Conservation (phyloP, 2,797 vertebrate genomes). For the Salmo trutta region DNA sequence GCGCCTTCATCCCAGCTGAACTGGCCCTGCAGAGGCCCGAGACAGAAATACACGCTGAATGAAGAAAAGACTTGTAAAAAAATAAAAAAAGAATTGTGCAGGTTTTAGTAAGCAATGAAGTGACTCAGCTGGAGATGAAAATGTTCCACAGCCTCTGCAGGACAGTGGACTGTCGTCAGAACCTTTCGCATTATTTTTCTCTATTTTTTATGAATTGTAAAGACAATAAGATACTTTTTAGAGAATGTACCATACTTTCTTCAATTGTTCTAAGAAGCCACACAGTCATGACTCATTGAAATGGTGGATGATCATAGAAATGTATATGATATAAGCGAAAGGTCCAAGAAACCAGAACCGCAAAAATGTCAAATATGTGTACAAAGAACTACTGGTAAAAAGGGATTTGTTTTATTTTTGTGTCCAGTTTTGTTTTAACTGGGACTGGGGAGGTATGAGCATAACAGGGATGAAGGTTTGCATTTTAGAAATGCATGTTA, state of each 20-base stretch:
- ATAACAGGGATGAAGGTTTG: conserved; percentile 71
- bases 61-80: conserved; percentile 69
- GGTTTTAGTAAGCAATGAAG: conserved; percentile 51
- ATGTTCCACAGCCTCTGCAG: conserved; percentile 95
- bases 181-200: conserved; percentile 67
- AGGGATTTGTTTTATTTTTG: too few relatives aligned
- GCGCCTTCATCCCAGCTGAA: conserved; percentile 89
- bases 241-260: conserved; percentile 71
- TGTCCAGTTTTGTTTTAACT: conserved; percentile 48
- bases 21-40: conserved; percentile 88
- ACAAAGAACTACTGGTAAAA: conserved; percentile 57
- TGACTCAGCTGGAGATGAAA: conserved; percentile 51
- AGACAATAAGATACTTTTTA: conserved; percentile 75
- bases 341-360: conserved; percentile 72
- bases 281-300: conserved; percentile 67
- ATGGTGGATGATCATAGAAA: conserved; percentile 63
- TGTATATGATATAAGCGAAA: conserved; percentile 67
- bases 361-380: conserved; percentile 66
- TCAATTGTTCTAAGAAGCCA: conserved; percentile 65
- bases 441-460: conserved; percentile 62
- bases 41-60: conserved; percentile 90
- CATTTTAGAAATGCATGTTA: conserved; percentile 86
- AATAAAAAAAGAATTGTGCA: conserved; percentile 40
- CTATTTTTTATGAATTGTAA: conserved; percentile 90
- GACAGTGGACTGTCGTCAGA: conserved; percentile 91